Evolutionary conservation across 2,113 vertebrate species (phyloP).

Genomic region (Brevimyrus niger): DNA sequence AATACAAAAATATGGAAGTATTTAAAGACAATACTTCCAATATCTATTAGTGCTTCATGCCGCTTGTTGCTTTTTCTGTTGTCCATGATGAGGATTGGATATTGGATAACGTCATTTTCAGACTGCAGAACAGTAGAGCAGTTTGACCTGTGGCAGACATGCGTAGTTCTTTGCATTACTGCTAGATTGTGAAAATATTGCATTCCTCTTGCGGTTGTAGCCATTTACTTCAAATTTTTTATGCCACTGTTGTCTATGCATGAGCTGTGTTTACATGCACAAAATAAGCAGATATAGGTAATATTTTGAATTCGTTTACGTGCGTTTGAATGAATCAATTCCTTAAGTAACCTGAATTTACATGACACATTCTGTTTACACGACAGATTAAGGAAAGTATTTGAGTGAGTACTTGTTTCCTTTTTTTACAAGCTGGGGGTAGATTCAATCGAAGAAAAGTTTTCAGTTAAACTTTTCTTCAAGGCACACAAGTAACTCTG

Average conservation of each 20-base stretch:
- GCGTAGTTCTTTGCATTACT: no score
- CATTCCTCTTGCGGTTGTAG: no score
- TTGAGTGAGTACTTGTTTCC: background rate
- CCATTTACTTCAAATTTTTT: no score
- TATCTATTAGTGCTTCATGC: no score
- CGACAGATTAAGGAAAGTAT: background rate
- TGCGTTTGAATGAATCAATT: background rate
- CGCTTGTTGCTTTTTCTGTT: no score
- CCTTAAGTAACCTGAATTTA: background rate
- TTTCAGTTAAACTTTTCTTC: background rate
- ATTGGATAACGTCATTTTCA: no score
- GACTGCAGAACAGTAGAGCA: no score
- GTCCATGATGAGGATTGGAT: no score
- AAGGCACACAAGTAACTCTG: background rate
- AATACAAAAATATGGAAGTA: no score
- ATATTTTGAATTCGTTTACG: background rate
- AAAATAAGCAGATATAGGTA: background rate
- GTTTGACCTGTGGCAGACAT: no score
- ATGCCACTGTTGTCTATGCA: background rate
- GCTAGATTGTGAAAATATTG: no score
- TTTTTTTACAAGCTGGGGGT: background rate
- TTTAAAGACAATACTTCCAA: no score
- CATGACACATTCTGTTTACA: background rate
- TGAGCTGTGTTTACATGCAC: background rate
- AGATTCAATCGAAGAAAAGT: background rate